phyloP scores from a whole-genome alignment of 2,113 vertebrate genomes.

The Ia io region DNA sequence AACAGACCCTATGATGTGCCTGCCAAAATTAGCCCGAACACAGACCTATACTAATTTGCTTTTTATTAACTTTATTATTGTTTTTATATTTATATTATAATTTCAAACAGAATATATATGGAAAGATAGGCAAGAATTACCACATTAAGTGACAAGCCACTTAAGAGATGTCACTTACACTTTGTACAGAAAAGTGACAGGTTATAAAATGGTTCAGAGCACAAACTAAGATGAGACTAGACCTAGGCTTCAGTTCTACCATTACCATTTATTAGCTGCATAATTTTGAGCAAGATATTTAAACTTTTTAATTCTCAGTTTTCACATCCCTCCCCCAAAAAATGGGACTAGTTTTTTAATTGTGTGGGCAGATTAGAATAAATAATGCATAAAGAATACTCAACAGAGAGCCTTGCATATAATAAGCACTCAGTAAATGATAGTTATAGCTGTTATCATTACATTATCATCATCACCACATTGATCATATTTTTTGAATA shows the following conservation, averaged over 20 bases:
- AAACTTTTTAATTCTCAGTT: background rate
- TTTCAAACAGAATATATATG: background rate
- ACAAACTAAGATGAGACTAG: background rate
- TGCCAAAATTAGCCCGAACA: background rate
- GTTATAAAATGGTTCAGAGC: background rate
- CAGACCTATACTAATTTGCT: background rate
- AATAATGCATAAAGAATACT: background rate
- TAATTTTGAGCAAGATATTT: background rate
- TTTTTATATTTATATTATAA: conserved; percentile 18
- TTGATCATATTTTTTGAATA: background rate
- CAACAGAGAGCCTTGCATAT: background rate
- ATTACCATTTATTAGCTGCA: background rate
- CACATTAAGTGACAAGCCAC: background rate
- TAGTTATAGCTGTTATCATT: background rate
- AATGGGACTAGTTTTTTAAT: background rate
- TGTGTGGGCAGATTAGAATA: background rate
- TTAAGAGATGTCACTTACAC: background rate
- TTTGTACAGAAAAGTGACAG: background rate
- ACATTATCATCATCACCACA: background rate
- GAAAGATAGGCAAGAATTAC: background rate
- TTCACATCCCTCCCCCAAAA: background rate
- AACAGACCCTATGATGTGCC: background rate
- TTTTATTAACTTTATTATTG: background rate
- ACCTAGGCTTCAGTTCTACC: background rate
- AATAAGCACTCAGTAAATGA: background rate